A percentile compares a stretch with the other conserved stretches of the same genome.
Evolutionary conservation across 1,140 invertebrate genomes (phyloP).

Genomic region (Musca domestica): DNA sequence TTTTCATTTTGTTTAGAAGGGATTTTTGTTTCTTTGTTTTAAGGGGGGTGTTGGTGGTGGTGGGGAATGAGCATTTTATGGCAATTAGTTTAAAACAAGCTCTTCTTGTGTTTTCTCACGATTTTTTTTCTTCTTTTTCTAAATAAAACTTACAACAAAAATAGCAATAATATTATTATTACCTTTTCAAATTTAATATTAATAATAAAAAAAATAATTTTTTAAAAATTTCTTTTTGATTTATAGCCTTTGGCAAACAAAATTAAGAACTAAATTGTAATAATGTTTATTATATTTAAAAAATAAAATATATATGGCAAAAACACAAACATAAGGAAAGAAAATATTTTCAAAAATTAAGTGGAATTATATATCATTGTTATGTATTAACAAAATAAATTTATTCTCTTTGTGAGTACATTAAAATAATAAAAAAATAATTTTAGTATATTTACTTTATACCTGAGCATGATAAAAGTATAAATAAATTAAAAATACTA

Average conservation of each 20-base stretch:
- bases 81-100: background rate
- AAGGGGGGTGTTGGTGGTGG: too few species aligned
- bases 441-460: too few species aligned
- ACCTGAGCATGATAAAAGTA: too few species aligned
- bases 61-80: conserved; percentile 15
- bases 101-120: too few species aligned
- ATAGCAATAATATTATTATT: background rate
- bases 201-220: conserved; percentile 12
- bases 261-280: conserved; percentile 7
- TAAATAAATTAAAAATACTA: too few species aligned
- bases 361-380: background rate
- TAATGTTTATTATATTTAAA: background rate
- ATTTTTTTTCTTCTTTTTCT: too few species aligned
- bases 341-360: background rate
- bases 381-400: background rate
- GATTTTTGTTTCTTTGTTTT: background rate
- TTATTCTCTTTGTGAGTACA: too few species aligned
- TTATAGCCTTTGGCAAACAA: conserved; percentile 19
- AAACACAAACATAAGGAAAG: background rate
- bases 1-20: background rate
- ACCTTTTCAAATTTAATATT: background rate
- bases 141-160: too few species aligned
- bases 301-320: conserved; percentile 10
- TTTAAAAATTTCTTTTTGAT: conserved; percentile 16
- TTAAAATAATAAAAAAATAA: too few species aligned